Evolutionary conservation across 2,113 vertebrate genomes (phyloP).

Genomic region (human): DNA sequence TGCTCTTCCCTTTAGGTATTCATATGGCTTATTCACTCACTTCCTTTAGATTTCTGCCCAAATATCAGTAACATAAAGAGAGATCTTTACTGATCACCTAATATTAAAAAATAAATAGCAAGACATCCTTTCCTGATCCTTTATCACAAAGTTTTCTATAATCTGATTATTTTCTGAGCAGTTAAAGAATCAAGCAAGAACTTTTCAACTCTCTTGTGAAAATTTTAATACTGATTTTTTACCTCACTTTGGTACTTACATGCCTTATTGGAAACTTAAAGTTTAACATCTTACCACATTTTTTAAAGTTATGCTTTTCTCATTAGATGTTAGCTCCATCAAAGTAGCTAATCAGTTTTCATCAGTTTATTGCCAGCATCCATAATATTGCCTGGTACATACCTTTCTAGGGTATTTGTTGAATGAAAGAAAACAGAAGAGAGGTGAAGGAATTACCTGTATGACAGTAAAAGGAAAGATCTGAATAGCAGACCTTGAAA

Average conservation of each 20-base stretch:
- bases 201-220: background rate
- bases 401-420: background rate
- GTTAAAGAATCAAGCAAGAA: background rate
- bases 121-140: background rate
- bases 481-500: background rate
- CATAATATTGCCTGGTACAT: background rate
- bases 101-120: background rate
- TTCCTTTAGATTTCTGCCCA: background rate
- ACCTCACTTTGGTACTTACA: background rate
- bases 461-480: background rate
- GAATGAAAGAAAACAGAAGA: background rate
- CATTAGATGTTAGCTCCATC: background rate
- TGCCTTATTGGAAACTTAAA: background rate
- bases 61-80: background rate
- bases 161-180: background rate
- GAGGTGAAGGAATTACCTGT: background rate
- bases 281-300: background rate
- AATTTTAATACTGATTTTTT: background rate
- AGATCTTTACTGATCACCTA: background rate
- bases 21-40: background rate
- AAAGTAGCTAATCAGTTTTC: background rate
- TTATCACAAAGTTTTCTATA: background rate
- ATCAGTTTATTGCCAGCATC: background rate
- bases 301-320: background rate
- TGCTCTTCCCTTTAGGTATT: background rate